Conservation (phyloP, 2,113 vertebrate genomes). For the Eptesicus fuscus region DNA sequence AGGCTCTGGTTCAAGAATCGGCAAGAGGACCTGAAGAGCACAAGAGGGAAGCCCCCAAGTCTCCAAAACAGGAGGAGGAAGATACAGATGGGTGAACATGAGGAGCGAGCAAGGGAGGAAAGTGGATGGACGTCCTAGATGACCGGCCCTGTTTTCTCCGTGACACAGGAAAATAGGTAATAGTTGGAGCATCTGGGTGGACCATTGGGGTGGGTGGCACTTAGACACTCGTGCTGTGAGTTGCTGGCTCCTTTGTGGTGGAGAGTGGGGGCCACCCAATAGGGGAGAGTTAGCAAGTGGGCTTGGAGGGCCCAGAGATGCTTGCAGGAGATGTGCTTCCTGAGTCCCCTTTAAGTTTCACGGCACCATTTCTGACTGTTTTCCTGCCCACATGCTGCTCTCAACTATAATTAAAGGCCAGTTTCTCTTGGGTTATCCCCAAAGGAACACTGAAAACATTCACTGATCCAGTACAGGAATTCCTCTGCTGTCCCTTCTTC, state of each 20-base stretch:
- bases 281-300: accelerated
- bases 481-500: background rate
- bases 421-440: background rate
- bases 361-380: background rate
- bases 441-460: background rate
- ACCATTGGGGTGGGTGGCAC: background rate
- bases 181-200: background rate
- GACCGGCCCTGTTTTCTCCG: background rate
- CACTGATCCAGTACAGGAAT: background rate
- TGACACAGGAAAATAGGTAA: background rate
- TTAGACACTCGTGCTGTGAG: background rate
- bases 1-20: background rate
- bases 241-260: background rate
- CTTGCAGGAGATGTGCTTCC: background rate
- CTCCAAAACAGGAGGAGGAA: background rate
- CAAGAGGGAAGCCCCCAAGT: background rate
- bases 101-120: background rate
- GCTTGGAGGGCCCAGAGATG: background rate
- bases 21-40: background rate
- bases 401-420: background rate
- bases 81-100: background rate
- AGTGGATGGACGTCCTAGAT: background rate
- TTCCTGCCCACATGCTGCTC: background rate
- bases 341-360: background rate
- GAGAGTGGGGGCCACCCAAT: background rate